phyloP scores from a whole-genome alignment of 2,113 vertebrate species.

The Spilogale gracilis region DNA sequence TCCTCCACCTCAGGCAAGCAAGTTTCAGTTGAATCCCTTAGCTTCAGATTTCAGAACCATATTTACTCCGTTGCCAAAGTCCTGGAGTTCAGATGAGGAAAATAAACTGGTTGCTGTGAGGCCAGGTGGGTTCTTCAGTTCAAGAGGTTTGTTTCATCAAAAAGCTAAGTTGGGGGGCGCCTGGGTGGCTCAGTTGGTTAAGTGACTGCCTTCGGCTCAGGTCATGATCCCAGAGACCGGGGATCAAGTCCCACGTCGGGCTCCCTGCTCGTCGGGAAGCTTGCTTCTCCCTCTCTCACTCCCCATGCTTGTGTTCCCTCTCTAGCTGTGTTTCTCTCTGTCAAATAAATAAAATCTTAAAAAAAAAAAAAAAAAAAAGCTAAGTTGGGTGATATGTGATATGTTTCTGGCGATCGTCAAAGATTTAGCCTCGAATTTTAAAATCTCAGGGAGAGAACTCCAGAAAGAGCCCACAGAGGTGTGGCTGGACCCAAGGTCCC shows the following conservation, averaged over 20 bases:
- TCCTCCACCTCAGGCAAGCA: background rate
- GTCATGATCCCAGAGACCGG: too few species aligned
- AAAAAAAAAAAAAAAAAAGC: background rate
- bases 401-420: background rate
- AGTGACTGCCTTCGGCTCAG: too few species aligned
- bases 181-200: too few species aligned
- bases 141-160: background rate
- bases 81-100: background rate
- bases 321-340: too few species aligned
- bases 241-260: too few species aligned
- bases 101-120: background rate
- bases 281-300: too few species aligned
- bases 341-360: too few species aligned
- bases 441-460: background rate
- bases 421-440: background rate
- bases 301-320: too few species aligned
- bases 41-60: background rate
- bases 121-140: background rate
- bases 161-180: background rate
- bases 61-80: background rate
- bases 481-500: background rate
- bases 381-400: background rate
- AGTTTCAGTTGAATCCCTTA: background rate
- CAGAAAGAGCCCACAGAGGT: background rate
- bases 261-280: too few species aligned